Evolutionary conservation across 1,140 invertebrate species (phyloP), one percentile per base, ranked within the genome.

Genomic region (Phthorimaea operculella): DNA sequence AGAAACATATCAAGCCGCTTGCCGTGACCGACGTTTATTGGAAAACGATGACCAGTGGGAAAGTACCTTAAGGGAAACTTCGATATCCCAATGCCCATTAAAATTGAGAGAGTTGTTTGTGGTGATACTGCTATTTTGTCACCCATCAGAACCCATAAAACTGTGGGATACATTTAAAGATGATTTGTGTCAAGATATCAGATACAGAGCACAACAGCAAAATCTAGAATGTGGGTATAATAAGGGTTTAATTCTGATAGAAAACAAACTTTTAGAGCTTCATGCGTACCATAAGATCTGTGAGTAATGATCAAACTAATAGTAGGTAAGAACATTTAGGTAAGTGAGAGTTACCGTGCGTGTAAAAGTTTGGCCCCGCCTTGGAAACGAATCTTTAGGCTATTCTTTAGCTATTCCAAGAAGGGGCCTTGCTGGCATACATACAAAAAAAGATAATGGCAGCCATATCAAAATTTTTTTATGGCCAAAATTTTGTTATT

Each of bases 21-120:
- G 67, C 61, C 58, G 64, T 47, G 48, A 39, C 10, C 17, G 52
- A 49, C 59, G 60, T 15, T 62, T 74, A 47, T 63, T 71, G 33
- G 66, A 71, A 49, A 47, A 67, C 62, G 64, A 67, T 49, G 63
- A 64, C 44, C 68, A 73, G 44, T 70, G 66, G 70, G 66, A 73
- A 45, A 11, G 36, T 5, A 66, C 70, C 34, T 12, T 71, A 21
- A 64, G 66, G 64, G 68, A 73, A 54, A 64, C 66, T 9, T 62
- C 48, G 17, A 60, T 55, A 48, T 70, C 62, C 55, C 44, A 52
- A 53, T 66, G 64, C 15, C 51, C 70, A 21, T 4, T 52, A 10
- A 55, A 63, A 50, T 33, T 67, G 36, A 59, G 65, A 65, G 58
- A 64, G 16, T 61, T 73, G 52, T 68, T 73, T 63, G 68, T 64